Percentiles rank a stretch among this genome's conserved stretches.
phyloP scores from a whole-genome alignment of 2,888 invertebrate genomes.

The Drosophila phalerata region DNA sequence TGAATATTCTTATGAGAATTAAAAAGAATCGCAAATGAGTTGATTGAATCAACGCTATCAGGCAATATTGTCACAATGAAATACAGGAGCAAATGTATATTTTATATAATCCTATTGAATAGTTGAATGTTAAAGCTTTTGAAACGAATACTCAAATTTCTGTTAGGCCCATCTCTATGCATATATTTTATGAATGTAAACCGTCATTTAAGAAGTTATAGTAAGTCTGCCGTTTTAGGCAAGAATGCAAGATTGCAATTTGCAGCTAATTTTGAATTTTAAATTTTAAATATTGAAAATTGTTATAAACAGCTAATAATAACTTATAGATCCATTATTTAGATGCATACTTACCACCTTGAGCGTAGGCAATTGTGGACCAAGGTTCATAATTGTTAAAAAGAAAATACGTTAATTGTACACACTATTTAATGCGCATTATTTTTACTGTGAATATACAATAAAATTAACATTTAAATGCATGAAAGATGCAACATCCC shows the following conservation, averaged over 20 bases:
- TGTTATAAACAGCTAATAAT: conserved; percentile 36
- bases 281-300: conserved; percentile 27
- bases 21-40: not conserved
- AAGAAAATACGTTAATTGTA: conserved; percentile 51
- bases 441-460: conserved; percentile 76
- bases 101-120: conserved; percentile 33
- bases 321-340: conserved; percentile 8
- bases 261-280: conserved; percentile 30
- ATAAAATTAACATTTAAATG: conserved; percentile 78
- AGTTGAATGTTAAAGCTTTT: not conserved
- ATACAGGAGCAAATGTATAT: conserved; percentile 19
- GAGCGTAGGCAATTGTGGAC: conserved; percentile 47
- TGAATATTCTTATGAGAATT: conserved; percentile 1
- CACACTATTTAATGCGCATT: conserved; percentile 68
- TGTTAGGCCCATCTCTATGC: conserved; percentile 43
- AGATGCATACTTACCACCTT: conserved; percentile 54
- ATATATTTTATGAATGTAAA: not conserved
- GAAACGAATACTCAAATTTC: conserved; percentile 25
- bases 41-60: conserved; percentile 16
- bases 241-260: conserved; percentile 26
- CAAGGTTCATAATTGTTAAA: conserved; percentile 41
- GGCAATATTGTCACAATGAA: conserved; percentile 32
- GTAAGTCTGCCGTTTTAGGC: conserved; percentile 64
- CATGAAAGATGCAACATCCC: conserved; percentile 61
- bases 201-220: conserved; percentile 14